Evolutionary conservation across 2,797 vertebrate species (phyloP), one percentile per base, ranked within the genome.

Genomic region (Graptemys geographica): DNA sequence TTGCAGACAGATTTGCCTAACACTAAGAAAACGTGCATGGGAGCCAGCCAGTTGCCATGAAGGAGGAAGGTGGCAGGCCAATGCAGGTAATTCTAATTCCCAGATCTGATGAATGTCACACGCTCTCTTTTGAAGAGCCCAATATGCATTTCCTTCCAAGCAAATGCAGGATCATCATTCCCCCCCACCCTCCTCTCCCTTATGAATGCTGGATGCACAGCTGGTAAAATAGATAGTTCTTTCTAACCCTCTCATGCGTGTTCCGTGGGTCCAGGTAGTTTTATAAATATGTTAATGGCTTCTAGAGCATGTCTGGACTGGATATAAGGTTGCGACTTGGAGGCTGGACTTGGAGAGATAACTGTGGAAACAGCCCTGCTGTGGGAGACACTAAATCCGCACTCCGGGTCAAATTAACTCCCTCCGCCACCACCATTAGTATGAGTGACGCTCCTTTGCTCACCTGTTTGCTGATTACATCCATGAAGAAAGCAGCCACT

Each of bases 281-380:
- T 98, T 98, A 98, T 98, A 98, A 98, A 98, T 98, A 98, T 98
- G 98, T 93, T 98, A 98, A 98, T 98, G 92, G 90, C 59, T 98
- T 97, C 97, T 96, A 96, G 92, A 96, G 95, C 96, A 96, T 94
- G 97, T 94, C 96, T 90, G 15, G 97, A 96, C 97, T 98, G 93
- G 97, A 98, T 98, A 98, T 97, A 97, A 98, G 94, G 90, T 88
- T 89, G 93, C 92, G 96, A 96, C 96, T 90, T 72, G 59, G 84
- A 92, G 84, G 90, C 95, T 95, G 97, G 97, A 92, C 94, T 92
- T 41, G 89, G 72, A 95, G 96, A 27, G 98, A 98, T 98, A 98
- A 98, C 97, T 94, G 83, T 91, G 80, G 88, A 84, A 96, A 90
- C 89, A 96, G 93, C 74, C 93, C 94, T 10, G 5, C 95, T 87